Conservation (phyloP, 2,797 vertebrate species). For the Momotus momota region DNA sequence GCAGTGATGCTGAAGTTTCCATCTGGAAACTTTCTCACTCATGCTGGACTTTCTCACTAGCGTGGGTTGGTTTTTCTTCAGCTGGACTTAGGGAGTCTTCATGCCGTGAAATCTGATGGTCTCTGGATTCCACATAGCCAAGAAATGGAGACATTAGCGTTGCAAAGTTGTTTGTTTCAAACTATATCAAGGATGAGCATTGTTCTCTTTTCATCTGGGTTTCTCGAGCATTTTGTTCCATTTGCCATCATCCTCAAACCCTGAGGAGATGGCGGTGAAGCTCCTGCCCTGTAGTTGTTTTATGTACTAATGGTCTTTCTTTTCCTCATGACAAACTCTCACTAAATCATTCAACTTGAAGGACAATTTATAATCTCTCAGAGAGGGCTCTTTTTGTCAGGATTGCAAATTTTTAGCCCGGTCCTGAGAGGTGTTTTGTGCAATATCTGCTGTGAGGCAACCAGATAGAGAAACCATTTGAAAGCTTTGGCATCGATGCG, state of each 20-base stretch:
- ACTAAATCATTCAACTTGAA: not conserved
- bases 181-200: not conserved
- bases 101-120: not conserved
- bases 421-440: not conserved
- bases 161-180: not conserved
- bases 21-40: too few species aligned
- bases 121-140: not conserved
- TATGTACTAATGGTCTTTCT: not conserved
- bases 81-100: not conserved
- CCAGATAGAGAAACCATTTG: not conserved
- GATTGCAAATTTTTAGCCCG: not conserved
- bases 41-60: not conserved
- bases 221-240: not conserved
- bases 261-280: not conserved
- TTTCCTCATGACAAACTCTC: not conserved
- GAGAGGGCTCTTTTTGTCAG: not conserved
- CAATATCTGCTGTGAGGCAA: not conserved
- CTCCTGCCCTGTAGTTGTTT: not conserved
- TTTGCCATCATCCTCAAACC: not conserved
- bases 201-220: not conserved
- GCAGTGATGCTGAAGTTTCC: not conserved
- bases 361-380: not conserved
- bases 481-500: not conserved
- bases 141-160: not conserved
- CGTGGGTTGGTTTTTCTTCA: not conserved